Evolutionary conservation across 1,140 invertebrate species (phyloP).

Genomic region (Helicoverpa armigera): DNA sequence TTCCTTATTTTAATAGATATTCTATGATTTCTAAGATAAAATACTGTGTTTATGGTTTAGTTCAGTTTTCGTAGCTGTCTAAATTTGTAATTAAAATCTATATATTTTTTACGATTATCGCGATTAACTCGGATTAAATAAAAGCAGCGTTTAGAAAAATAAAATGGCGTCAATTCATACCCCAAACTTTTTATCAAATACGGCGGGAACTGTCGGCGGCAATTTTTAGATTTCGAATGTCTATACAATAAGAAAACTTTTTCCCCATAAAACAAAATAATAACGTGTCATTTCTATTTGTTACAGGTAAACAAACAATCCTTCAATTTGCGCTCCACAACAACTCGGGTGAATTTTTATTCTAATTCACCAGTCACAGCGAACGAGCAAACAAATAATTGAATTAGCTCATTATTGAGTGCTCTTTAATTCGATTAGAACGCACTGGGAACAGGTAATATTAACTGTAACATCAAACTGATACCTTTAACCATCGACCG

Average conservation of each 20-base stretch:
- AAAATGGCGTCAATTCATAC: no score
- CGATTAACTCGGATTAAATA: no score
- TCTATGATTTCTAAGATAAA: neutral
- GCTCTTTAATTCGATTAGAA: conserved; percentile 41
- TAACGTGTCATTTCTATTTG: conserved; percentile 14
- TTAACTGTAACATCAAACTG: conserved; percentile 11
- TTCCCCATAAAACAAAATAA: neutral
- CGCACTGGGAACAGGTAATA: conserved; percentile 3
- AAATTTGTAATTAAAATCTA: neutral
- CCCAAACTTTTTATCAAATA: no score
- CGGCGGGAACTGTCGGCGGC: no score
- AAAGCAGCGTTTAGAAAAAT: no score
- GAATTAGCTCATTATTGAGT: conserved; percentile 42
- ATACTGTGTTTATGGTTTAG: neutral
- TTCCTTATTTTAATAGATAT: neutral
- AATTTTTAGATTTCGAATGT: no score
- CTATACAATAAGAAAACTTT: no score
- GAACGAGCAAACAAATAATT: conserved; percentile 16
- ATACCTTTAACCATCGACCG: neutral
- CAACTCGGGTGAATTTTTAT: conserved; percentile 31
- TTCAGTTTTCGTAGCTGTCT: neutral
- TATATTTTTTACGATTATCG: no score
- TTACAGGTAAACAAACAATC: conserved; percentile 40
- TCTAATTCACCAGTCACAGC: conserved; percentile 30
- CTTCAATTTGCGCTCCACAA: neutral